Percentiles rank a stretch among this genome's conserved stretches.
Conservation (phyloP, 2,113 vertebrate genomes). For the Hipposideros armiger region DNA sequence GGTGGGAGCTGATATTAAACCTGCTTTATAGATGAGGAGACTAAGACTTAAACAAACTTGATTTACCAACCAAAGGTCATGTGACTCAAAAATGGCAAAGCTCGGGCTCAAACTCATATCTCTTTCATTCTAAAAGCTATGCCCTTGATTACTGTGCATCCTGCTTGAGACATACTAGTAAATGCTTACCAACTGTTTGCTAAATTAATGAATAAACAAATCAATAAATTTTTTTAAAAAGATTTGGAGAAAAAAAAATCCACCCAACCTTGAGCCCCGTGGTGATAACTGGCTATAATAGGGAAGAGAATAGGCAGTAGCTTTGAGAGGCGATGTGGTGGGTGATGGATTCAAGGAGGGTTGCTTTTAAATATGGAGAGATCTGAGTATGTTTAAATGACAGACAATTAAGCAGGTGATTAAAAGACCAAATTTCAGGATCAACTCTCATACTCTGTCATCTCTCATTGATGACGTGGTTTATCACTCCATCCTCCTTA, state of each 20-base stretch:
- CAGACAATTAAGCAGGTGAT: background rate
- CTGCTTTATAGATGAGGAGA: background rate
- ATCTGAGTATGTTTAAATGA: background rate
- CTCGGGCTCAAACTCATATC: background rate
- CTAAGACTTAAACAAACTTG: background rate
- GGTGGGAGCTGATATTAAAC: background rate
- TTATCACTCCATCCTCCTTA: background rate
- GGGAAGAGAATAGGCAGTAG: background rate
- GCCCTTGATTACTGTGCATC: background rate
- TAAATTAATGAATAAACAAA: constrained; percentile 23
- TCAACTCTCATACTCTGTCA: background rate
- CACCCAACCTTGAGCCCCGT: background rate
- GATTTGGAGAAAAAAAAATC: background rate
- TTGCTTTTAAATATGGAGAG: background rate
- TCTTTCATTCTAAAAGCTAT: background rate
- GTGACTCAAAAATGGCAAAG: background rate
- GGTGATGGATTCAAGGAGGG: background rate
- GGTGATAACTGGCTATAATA: background rate
- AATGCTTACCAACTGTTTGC: background rate
- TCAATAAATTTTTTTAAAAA: background rate
- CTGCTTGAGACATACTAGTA: background rate
- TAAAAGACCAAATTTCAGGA: background rate
- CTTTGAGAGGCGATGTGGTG: background rate
- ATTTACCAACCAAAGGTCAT: background rate
- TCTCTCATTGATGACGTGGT: background rate